Evolutionary conservation across 2,797 vertebrate genomes (phyloP).

Genomic region (Propithecus perrieri): DNA sequence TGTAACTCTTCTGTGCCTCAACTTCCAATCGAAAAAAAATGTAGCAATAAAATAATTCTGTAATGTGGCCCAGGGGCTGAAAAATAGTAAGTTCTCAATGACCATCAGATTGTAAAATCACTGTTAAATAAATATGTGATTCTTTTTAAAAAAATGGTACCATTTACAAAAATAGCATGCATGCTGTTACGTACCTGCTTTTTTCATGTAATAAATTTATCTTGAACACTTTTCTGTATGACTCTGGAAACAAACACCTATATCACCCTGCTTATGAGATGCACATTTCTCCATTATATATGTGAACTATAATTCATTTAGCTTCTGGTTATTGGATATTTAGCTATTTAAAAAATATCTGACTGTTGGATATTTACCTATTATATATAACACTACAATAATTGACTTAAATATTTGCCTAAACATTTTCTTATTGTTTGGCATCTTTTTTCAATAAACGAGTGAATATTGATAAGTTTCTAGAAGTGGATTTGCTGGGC

Average conservation of each 20-base stretch:
- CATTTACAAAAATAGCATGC: neutral
- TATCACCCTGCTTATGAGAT: neutral
- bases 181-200: neutral
- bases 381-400: neutral
- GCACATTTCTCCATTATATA: neutral
- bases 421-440: conserved; percentile 13
- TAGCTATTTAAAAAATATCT: neutral
- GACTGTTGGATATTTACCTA: neutral
- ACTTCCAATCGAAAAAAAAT: neutral
- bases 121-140: neutral
- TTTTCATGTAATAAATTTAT: neutral
- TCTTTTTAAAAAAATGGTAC: neutral
- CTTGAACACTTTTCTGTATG: neutral
- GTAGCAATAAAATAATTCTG: neutral
- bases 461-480: neutral
- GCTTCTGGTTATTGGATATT: neutral
- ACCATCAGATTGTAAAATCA: neutral
- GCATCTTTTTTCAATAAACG: neutral
- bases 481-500: neutral
- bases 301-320: neutral
- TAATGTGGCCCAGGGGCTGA: neutral
- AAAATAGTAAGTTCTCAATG: neutral
- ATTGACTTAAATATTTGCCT: neutral
- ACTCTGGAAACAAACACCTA: neutral
- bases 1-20: neutral